These are phyloP conservation scores for Natrix natrix DNA, from an alignment of 2,797 vertebrate species.

Conservation along the genomic window DNA sequence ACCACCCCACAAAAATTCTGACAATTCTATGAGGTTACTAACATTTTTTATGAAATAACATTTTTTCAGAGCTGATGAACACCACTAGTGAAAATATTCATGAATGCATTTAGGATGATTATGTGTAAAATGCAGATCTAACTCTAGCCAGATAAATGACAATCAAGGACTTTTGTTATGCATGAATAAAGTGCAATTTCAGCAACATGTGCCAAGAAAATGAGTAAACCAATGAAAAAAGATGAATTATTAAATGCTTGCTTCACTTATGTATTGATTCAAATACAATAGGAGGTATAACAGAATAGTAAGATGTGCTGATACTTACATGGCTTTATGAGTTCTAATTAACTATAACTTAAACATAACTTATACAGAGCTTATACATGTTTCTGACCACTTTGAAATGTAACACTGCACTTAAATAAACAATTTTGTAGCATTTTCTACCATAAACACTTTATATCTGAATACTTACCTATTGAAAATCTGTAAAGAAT, in stretches of 20 bases:
- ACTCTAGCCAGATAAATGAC: constrained; percentile 51
- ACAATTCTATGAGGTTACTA: background rate
- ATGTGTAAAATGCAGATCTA: constrained; percentile 8
- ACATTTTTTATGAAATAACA: background rate
- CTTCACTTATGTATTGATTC: background rate
- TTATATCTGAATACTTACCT: background rate
- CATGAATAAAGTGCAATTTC: constrained; percentile 41
- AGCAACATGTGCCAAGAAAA: constrained; percentile 29
- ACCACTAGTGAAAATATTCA: constrained; percentile 19
- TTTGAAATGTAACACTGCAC: background rate
- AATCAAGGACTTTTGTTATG: constrained; percentile 58
- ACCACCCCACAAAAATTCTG: background rate
- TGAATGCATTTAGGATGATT: constrained; percentile 31
- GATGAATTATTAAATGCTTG: constrained; percentile 45
- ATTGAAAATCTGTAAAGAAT: background rate
- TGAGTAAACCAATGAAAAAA: constrained; percentile 41
- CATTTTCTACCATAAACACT: background rate
- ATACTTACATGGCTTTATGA: background rate
- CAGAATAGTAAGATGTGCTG: background rate
- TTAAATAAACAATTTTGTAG: background rate
- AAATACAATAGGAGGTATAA: background rate
- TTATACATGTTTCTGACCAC: background rate
- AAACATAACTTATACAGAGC: background rate
- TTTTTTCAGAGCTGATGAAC: background rate
- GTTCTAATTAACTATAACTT: background rate